These are phyloP conservation scores for Takifugu bimaculatus DNA, from an alignment of 2,113 vertebrate genomes.

Conservation along the genomic window DNA sequence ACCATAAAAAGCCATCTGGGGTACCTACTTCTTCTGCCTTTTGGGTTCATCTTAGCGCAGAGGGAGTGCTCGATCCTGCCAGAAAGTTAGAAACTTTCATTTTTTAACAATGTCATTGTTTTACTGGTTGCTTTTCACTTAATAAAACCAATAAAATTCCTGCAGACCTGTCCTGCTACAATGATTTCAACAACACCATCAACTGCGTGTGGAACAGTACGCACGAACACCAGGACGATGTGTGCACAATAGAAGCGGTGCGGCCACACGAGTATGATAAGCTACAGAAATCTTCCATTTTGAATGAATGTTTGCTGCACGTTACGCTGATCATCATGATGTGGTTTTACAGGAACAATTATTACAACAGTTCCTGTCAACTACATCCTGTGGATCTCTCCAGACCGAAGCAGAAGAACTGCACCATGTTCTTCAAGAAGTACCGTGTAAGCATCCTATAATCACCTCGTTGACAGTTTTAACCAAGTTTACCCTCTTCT, in stretches of 20 bases:
- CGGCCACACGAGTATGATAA: background rate
- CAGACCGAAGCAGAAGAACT: slow-evolving; percentile 7
- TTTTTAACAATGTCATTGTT: background rate
- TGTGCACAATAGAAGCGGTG: slow-evolving; percentile 14
- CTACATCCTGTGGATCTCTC: slow-evolving; percentile 16
- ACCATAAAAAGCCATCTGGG: background rate
- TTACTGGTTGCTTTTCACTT: too few species aligned
- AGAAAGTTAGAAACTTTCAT: slow-evolving; percentile 15
- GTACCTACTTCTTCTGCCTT: too few species aligned
- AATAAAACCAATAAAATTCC: background rate
- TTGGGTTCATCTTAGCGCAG: too few species aligned
- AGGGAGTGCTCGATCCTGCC: background rate
- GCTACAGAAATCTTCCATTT: background rate
- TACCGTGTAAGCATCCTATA: background rate
- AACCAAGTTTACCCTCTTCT: too few species aligned
- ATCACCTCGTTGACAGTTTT: background rate
- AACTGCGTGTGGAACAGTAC: slow-evolving; percentile 44
- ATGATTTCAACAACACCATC: slow-evolving; percentile 29
- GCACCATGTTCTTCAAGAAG: background rate
- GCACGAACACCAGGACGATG: rapidly evolving
- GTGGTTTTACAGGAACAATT: rapidly evolving
- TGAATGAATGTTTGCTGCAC: background rate
- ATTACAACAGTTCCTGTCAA: rapidly evolving
- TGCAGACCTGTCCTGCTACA: slow-evolving; percentile 46
- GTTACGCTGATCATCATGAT: background rate